Evolutionary conservation across 2,797 vertebrate genomes (phyloP).

Genomic region (Squalus acanthias): DNA sequence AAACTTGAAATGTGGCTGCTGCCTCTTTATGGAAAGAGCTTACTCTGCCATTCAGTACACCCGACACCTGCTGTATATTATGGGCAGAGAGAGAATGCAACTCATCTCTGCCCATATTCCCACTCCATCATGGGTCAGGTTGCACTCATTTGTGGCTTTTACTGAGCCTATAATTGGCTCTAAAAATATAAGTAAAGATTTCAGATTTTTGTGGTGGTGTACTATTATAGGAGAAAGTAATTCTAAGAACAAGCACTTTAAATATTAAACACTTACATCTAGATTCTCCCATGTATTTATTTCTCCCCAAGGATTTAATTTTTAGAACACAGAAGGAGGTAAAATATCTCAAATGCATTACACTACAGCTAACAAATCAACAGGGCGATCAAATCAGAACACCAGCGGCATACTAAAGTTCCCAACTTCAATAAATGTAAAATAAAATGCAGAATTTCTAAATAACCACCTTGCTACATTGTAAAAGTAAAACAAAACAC

Average conservation of each 20-base stretch:
- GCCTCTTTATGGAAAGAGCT: background rate
- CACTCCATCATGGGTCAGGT: background rate
- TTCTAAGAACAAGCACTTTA: background rate
- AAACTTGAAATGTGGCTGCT: background rate
- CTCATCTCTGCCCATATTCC: background rate
- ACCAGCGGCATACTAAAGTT: background rate
- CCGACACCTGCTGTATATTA: background rate
- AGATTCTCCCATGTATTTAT: background rate
- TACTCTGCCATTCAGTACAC: background rate
- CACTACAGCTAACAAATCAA: background rate
- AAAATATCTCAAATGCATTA: background rate
- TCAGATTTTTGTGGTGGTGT: background rate
- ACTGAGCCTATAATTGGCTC: background rate
- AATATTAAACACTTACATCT: background rate
- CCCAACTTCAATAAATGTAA: background rate
- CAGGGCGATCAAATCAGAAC: background rate
- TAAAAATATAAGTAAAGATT: background rate
- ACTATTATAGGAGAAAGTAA: background rate
- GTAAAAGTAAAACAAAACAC: background rate
- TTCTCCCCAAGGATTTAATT: background rate
- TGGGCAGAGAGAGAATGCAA: background rate
- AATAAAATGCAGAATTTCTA: background rate
- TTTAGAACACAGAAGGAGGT: background rate
- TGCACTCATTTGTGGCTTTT: background rate
- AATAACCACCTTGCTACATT: background rate